Percentiles rank a stretch among this genome's conserved stretches.
Evolutionary conservation across 2,113 vertebrate genomes (phyloP).

Genomic region (Oceanodroma tethys): DNA sequence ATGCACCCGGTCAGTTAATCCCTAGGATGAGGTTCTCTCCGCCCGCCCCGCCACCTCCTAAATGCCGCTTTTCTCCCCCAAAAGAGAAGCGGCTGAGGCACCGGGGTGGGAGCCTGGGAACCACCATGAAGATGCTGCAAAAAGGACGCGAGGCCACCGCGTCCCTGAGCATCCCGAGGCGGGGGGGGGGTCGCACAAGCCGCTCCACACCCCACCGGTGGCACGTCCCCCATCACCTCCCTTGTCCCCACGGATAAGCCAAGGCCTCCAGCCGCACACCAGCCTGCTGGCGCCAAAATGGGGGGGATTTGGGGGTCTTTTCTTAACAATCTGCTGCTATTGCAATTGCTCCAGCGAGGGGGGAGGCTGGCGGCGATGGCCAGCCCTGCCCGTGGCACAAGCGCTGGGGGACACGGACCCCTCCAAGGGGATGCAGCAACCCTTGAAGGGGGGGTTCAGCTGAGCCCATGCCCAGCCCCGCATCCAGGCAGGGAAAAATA

Average conservation of each 20-base stretch:
- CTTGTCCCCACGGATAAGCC: neutral
- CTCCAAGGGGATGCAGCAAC: neutral
- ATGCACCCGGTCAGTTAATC: accelerated
- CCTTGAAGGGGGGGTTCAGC: no score
- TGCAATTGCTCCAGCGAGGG: neutral
- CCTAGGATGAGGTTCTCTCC: neutral
- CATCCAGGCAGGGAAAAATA: neutral
- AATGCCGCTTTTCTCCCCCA: neutral
- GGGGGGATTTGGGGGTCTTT: neutral
- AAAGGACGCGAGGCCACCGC: accelerated
- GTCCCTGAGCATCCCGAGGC: neutral
- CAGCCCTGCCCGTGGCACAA: neutral
- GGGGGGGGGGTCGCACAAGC: neutral
- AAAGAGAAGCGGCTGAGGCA: neutral
- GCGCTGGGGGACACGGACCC: neutral
- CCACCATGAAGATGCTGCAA: accelerated
- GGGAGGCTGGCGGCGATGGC: neutral
- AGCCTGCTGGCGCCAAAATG: neutral
- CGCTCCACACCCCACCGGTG: neutral
- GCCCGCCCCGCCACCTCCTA: neutral
- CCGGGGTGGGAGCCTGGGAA: neutral
- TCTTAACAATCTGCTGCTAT: neutral
- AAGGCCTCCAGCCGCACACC: neutral
- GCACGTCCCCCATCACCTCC: neutral
- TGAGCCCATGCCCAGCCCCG: neutral